Conservation (phyloP, 1,140 invertebrate genomes). For the Telenomus remus region DNA sequence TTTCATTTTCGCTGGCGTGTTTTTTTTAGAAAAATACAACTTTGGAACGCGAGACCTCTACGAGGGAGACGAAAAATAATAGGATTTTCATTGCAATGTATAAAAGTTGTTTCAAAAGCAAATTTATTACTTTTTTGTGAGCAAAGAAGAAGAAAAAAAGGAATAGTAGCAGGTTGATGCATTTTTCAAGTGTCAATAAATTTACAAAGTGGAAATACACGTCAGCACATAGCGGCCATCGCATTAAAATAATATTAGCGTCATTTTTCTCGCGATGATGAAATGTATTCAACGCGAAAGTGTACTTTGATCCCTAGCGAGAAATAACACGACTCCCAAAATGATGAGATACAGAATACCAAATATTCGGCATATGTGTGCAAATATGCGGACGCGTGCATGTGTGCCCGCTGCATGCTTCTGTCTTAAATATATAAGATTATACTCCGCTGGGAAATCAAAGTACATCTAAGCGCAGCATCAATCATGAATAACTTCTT, state of each 20-base stretch:
- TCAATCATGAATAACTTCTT: slow-evolving; percentile 51
- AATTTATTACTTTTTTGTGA: too few species aligned
- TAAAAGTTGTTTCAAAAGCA: too few species aligned
- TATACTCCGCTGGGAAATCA: slow-evolving; percentile 54
- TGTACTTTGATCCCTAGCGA: slow-evolving; percentile 18
- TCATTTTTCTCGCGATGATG: slow-evolving; percentile 1
- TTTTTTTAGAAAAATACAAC: too few species aligned
- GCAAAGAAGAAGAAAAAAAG: too few species aligned
- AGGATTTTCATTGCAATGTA: too few species aligned
- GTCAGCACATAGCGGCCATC: not conserved
- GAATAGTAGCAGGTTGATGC: too few species aligned
- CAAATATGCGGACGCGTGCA: slow-evolving; percentile 16
- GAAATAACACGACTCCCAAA: slow-evolving; percentile 24
- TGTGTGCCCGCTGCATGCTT: slow-evolving; percentile 11
- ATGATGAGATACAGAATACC: slow-evolving; percentile 34
- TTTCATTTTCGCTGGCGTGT: too few species aligned
- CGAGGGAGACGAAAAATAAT: too few species aligned
- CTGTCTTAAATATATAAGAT: slow-evolving; percentile 48
- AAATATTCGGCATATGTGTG: slow-evolving; percentile 25
- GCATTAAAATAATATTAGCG: slow-evolving; percentile 10
- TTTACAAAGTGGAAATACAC: too few species aligned
- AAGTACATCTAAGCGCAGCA: slow-evolving; percentile 52
- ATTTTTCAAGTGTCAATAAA: too few species aligned
- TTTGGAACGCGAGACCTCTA: too few species aligned
- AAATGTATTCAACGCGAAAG: slow-evolving; percentile 11